Evolutionary conservation across 2,888 invertebrate genomes (phyloP), one percentile per base, ranked within the genome.

Genomic region (Pseudococcus viburni): DNA sequence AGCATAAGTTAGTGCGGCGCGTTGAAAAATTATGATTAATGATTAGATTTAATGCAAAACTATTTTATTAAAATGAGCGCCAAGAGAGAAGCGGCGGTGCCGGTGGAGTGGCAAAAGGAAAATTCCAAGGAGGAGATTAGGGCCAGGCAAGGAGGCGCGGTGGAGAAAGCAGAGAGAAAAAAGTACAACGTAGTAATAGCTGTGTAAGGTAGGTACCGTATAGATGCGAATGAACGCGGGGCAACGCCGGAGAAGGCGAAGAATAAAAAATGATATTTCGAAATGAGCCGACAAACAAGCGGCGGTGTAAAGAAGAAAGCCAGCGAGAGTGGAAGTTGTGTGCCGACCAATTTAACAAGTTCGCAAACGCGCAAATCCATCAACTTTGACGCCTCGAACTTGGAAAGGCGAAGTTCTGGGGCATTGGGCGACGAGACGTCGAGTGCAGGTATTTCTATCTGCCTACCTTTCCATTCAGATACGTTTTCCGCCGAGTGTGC

Each of bases 11-110:
- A 64, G 64, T 64, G 80, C 80, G 73, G 73, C 33, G 39, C 73
- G 80, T 55, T 88, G 88, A 88, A 88, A 88, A 88, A 88, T 88
- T 88, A 88, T 88, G 88, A 88, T 88, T 88, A 88, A 88, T 88
- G 88, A 83, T 88, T 80, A 88, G 39, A 88, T 55, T 51, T 88
- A 88, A 88, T 80, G 88, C 51, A 59, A 83, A 55, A 88, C 80
- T 88, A 88, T 88, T 88, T 80, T 83, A 88, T 83, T 88, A 80
- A 88, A 88, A 88, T 80, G 73, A 73, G 51, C 64, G 77, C 22
- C 22, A 19, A 22, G 73, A 39, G 73, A 17, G 17, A 17, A 17
- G 73, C 17, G 73, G 9, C 22, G 26, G 5, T 42, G 39, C 3
- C 39, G 42, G 42, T 42, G 42, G 42, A 42, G 42, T 9, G 9